Base-by-base conservation (phyloP, 2,888 invertebrate genomes). In the Myopa tessellatipennis region DNA sequence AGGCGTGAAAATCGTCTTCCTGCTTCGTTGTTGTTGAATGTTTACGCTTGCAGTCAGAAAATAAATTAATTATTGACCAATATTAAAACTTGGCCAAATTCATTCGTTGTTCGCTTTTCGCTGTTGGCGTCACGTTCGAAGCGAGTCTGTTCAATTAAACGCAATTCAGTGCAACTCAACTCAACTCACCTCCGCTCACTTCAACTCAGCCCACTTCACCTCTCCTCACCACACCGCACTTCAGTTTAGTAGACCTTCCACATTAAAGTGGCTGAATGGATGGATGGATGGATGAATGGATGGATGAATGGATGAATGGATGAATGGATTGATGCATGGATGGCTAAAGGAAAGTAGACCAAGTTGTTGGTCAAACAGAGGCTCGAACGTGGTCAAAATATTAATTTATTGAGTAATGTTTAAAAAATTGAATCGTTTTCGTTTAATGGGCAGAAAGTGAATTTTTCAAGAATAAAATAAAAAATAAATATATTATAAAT, bases 41-140 rank as follows among this genome's bases (percentile, higher is more conserved):
- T 26, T 26, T 26, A 12, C 8, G 36, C 8, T 38, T 65, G 70
- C 55, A 52, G n/a, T 1, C 55, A 55, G 52, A 70, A 70, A 52
- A 70, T 55, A 52, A 77, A 77, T 77, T 77, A 77, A 74, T 74
- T 69, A 69, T 75, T 75, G 69, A 68, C 58, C 45, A 74, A 74
- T 74, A 65, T 50, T 65, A 38, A 26, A n/a, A 36, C 5, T 65
- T 65, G 55, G 55, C 55, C 45, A 61, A 61, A 18, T 61, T 36
- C 14, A 14, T 52, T 52, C 38, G 10, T 69, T 69, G 18, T n/a
- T 70, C 26, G 70, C 52, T 52, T 45, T 69, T 6, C 40, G 40
- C 18, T 50, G 68, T 18, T 45, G 10, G n/a, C 26, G 61, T 61
- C 12, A 10, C 61, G 61, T 61, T 26, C 26, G 45, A 10, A 45